These are phyloP conservation scores for Melanotaenia maccullochi DNA, from an alignment of 2,797 vertebrate species.

Conservation along the genomic window DNA sequence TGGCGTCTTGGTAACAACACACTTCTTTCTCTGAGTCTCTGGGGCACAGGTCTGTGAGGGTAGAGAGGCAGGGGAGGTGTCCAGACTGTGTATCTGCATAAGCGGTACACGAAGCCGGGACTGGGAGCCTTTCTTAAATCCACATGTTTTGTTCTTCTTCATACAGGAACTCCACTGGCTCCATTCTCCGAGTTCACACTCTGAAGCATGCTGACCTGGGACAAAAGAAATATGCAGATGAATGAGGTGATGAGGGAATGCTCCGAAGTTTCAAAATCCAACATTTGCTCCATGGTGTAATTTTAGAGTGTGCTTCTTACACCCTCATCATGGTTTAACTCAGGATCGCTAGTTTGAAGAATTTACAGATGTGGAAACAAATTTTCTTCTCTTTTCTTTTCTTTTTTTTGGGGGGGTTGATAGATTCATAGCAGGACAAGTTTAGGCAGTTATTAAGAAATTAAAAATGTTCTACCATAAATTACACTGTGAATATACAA, in stretches of 20 bases:
- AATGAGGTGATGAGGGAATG: conserved; percentile 33
- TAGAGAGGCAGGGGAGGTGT: conserved; percentile 57
- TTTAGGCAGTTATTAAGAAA: conserved; percentile 26
- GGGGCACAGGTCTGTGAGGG: conserved; percentile 80
- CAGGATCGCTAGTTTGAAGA: conserved; percentile 58
- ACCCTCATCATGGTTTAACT: conserved; percentile 55
- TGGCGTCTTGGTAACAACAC: conserved; percentile 85
- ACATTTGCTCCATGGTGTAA: conserved; percentile 41
- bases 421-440: conserved; percentile 26
- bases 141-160: conserved; percentile 94
- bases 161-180: conserved; percentile 91
- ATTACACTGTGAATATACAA: background rate
- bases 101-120: conserved; percentile 85
- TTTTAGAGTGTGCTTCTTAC: conserved; percentile 40
- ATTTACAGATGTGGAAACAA: conserved; percentile 59
- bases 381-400: conserved; percentile 23
- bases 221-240: conserved; percentile 18
- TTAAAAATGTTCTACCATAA: conserved; percentile 25
- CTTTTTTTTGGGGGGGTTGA: background rate
- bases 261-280: conserved; percentile 37
- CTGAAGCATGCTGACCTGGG: conserved; percentile 79
- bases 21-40: conserved; percentile 88
- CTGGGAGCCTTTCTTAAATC: conserved; percentile 93
- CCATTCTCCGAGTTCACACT: conserved; percentile 96
- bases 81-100: conserved; percentile 81